Evolutionary conservation across 2,113 vertebrate species (phyloP), one percentile per base, ranked within the genome.

Genomic region (Lagopus leucura): DNA sequence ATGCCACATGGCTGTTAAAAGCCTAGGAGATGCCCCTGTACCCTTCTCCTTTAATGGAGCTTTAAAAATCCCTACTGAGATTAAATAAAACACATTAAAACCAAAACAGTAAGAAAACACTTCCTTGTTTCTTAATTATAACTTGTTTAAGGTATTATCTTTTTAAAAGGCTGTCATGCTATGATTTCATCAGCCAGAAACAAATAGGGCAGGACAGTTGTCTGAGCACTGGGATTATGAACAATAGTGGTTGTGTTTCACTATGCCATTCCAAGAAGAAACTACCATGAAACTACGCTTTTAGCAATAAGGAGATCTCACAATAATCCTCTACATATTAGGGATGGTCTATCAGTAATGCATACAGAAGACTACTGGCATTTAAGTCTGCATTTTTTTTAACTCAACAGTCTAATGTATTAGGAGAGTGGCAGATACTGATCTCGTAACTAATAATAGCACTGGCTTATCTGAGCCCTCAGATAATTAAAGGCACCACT

Each of bases 171-270:
- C 87, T 92, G 97, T 11, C 95, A 95, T 97, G 90, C 88, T 95
- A 86, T 81, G 82, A 96, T 94, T 96, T 95, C 92, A 96, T 90
- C 82, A 89, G 87, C 92, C 86, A 96, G 92, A 96, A 95, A 95
- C 84, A 96, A 96, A 89, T n/a, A 48, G 82, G 90, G 79, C 78
- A 95, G 88, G 91, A 84, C 76, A 97, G 85, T 79, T 93, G 79
- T 81, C 34, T 25, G 24, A 54, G 83, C 86, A 93, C 86, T 54
- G 17, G 87, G 85, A 96, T 94, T 69, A 76, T 38, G 15, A 82
- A 78, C 79, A 88, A 89, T 24, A 92, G 58, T 38, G 28, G 54
- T 86, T 92, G n/a, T 58, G 78, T 71, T 72, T 89, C 84, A 88
- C 75, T 50, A 71, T 34, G 38, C 45, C 63, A 60, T 75, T 90